Evolutionary conservation across 2,888 invertebrate genomes (phyloP).

Genomic region (Tetranychus piercei): DNA sequence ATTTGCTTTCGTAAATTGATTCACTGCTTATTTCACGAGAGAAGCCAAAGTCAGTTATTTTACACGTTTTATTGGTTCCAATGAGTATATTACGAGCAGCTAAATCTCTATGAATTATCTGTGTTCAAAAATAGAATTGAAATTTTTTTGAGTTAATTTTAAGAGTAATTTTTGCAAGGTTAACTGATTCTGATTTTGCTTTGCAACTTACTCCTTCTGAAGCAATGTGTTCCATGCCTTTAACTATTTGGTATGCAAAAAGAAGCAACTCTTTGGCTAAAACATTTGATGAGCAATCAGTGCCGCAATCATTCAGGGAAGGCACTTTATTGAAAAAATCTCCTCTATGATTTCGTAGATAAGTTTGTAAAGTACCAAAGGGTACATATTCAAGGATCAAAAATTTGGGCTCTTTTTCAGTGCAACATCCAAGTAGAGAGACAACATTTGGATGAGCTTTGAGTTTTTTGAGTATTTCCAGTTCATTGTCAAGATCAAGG

Average conservation of each 20-base stretch:
- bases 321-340: constrained; percentile 44
- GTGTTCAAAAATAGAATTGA: background rate
- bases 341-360: constrained; percentile 45
- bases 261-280: constrained; percentile 55
- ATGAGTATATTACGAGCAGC: constrained; percentile 64
- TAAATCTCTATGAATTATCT: constrained; percentile 68
- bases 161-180: background rate
- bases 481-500: constrained; percentile 50
- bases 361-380: constrained; percentile 58
- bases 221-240: constrained; percentile 66
- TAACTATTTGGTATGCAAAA: constrained; percentile 60
- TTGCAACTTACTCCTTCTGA: constrained; percentile 58
- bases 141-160: background rate
- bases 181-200: background rate
- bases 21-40: constrained; percentile 53
- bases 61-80: constrained; percentile 65
- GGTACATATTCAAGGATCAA: constrained; percentile 69
- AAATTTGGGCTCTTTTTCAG: constrained; percentile 61
- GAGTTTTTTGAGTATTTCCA: constrained; percentile 61
- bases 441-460: constrained; percentile 66
- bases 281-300: constrained; percentile 31
- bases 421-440: constrained; percentile 58
- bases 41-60: constrained; percentile 74
- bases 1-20: constrained; percentile 34
- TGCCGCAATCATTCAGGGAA: too few species aligned